Evolutionary conservation across 2,888 invertebrate species (phyloP).

Genomic region (Synergus japonicus): DNA sequence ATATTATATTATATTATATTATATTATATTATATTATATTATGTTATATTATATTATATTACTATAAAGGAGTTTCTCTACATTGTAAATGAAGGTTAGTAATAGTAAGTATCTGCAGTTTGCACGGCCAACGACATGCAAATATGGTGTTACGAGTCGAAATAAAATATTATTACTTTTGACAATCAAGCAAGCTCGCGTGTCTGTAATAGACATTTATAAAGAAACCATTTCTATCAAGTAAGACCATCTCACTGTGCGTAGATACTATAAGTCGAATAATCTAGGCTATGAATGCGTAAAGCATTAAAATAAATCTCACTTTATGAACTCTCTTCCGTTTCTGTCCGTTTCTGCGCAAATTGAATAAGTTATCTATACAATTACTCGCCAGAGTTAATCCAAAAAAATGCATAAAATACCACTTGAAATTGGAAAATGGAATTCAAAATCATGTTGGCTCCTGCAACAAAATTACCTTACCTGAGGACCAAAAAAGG

Average conservation of each 20-base stretch:
- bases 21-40: not conserved
- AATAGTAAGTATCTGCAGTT: not conserved
- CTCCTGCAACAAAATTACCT: not conserved
- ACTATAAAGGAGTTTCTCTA: not conserved
- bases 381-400: conserved; percentile 24
- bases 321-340: conserved; percentile 2
- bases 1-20: not conserved
- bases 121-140: not conserved
- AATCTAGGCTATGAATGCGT: not conserved
- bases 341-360: conserved; percentile 18
- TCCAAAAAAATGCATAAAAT: not conserved
- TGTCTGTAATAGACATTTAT: not conserved
- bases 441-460: not conserved
- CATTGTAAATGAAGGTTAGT: not conserved
- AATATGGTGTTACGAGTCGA: not conserved
- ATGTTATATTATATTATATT: not conserved
- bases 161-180: conserved; percentile 13
- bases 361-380: not conserved
- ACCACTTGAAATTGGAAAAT: not conserved
- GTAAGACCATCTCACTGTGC: not conserved
- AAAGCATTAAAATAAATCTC: not conserved
- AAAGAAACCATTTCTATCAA: not conserved
- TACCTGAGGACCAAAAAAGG: not conserved
- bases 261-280: conserved; percentile 20
- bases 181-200: conserved; percentile 28